Evolutionary conservation across 2,888 invertebrate genomes (phyloP).

Genomic region (Stenchaetothrips biformis): DNA sequence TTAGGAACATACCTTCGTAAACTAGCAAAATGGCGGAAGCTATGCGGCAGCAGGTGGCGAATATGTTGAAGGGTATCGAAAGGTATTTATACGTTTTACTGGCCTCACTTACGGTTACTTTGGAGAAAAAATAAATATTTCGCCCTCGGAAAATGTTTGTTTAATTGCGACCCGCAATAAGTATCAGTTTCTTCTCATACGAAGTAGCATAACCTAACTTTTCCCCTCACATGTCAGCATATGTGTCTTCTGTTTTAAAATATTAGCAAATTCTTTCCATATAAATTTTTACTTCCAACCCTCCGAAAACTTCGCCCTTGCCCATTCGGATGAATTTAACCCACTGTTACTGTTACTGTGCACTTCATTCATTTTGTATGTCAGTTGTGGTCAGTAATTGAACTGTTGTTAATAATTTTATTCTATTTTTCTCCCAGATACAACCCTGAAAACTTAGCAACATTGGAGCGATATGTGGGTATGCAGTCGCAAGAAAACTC

Average conservation of each 20-base stretch:
- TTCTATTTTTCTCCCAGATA: slow-evolving; percentile 60
- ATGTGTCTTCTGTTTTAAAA: slow-evolving; percentile 20
- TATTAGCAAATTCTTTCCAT: background rate
- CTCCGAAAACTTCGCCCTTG: background rate
- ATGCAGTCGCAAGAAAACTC: slow-evolving; percentile 89
- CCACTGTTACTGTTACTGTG: background rate
- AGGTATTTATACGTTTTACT: slow-evolving; percentile 55
- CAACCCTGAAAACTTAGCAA: slow-evolving; percentile 90
- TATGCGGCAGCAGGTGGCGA: slow-evolving; percentile 79
- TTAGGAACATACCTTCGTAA: background rate
- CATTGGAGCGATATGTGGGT: slow-evolving; percentile 87
- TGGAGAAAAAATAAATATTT: too few species aligned
- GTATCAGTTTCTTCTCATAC: too few species aligned
- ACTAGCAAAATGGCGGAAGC: slow-evolving; percentile 63
- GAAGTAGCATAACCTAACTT: slow-evolving; percentile 8
- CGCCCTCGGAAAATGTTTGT: too few species aligned
- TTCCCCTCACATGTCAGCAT: slow-evolving; percentile 8
- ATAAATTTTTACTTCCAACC: too few species aligned
- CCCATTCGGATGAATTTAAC: background rate
- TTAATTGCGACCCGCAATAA: too few species aligned
- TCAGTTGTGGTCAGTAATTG: background rate
- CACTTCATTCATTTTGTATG: background rate
- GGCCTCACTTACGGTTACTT: too few species aligned
- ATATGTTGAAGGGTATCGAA: slow-evolving; percentile 87
- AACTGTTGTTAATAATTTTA: slow-evolving; percentile 31